Base-by-base conservation (phyloP, 2,797 vertebrate species). In the Danio jaintianensis region DNA sequence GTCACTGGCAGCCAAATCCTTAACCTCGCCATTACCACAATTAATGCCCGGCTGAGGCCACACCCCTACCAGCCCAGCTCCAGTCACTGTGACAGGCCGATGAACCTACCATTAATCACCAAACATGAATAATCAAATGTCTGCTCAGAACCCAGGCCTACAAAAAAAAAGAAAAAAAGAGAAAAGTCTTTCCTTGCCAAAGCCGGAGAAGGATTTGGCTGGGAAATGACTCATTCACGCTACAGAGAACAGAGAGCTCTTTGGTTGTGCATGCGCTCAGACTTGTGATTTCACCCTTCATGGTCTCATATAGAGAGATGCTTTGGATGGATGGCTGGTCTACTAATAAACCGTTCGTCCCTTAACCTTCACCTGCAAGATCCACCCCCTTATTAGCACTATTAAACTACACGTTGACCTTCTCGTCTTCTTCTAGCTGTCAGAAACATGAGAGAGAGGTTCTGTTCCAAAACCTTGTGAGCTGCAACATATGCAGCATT, bases 151-250 rank as follows among this genome's bases (percentile, higher is more conserved):
- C 42, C 58, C 58, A 81, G 62, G 50, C 71, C 55, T 82, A 56
- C 84, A 59, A 48, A 73, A 73, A 75, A 29, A 29, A n/a, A n/a
- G n/a, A n/a, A n/a, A n/a, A n/a, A n/a, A n/a, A n/a, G n/a, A n/a
- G n/a, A n/a, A 82, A 80, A 78, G 63, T 50, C 72, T 56, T 82
- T 36, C 75, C 81, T 73, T 75, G 79, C 73, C 45, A 83, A 80
- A 69, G 75, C 78, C 72, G 29, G 61, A 69, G 76, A 80, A 68
- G 62, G 55, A 66, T 83, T 80, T 80, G 81, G 67, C 83, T 62
- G 78, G 78, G 78, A 84, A 84, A 83, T 77, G 81, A 78, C 68
- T 80, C 80, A 72, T 82, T 84, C 80, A 79, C 22, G 75, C 75
- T 61, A 71, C 74, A 79, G 66, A 81, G 81, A 75, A 64, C 79